These are phyloP conservation scores for Myodes glareolus DNA, from an alignment of 2,113 vertebrate genomes.

Conservation along the genomic window DNA sequence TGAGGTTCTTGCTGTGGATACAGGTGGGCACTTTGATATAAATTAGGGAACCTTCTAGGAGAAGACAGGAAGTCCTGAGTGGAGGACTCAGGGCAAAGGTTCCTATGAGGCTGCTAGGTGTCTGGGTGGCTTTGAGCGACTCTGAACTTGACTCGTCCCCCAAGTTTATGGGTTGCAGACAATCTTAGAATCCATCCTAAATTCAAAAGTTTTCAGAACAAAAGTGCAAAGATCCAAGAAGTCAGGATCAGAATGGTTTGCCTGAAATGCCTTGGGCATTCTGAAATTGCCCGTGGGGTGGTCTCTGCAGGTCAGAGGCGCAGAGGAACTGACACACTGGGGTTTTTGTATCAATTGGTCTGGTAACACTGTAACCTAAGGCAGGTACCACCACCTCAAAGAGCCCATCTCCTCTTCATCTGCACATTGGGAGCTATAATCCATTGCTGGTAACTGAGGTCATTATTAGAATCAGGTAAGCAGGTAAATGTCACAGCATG, in stretches of 20 bases:
- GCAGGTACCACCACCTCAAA: background rate
- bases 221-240: background rate
- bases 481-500: background rate
- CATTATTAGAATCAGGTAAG: background rate
- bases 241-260: background rate
- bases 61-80: background rate
- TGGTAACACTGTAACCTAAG: background rate
- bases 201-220: background rate
- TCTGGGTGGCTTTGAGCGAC: background rate
- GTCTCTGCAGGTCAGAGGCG: background rate
- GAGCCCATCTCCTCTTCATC: constrained; percentile 7
- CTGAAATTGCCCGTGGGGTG: background rate
- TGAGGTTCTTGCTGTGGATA: constrained; percentile 46
- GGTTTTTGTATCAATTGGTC: background rate
- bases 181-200: background rate
- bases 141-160: background rate
- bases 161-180: background rate
- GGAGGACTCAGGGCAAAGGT: background rate
- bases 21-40: background rate
- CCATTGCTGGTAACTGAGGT: background rate
- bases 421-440: background rate
- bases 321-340: background rate
- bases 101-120: background rate
- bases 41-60: constrained; percentile 6
- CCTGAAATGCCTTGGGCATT: background rate